phyloP scores from a whole-genome alignment of 2,797 vertebrate species.

The Alectoris magna region DNA sequence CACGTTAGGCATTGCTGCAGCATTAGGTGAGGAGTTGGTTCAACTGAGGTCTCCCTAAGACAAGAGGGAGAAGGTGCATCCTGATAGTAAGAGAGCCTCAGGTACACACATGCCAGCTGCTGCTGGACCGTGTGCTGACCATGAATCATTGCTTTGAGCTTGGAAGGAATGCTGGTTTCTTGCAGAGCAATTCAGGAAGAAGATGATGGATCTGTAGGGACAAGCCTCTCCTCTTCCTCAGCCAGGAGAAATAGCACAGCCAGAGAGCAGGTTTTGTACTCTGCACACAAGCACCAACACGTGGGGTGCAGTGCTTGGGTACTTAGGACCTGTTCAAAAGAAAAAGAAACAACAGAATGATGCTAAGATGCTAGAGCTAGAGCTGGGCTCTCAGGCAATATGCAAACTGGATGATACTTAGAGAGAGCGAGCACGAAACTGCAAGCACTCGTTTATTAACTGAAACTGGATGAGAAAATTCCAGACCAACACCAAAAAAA shows the following conservation, averaged over 20 bases:
- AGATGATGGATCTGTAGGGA: not conserved
- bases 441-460: not conserved
- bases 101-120: not conserved
- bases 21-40: accelerated
- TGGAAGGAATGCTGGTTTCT: not conserved
- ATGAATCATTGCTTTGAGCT: not conserved
- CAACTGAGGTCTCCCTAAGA: not conserved
- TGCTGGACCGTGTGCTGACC: not conserved
- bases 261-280: not conserved
- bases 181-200: not conserved
- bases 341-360: not conserved
- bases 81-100: not conserved
- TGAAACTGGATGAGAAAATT: not conserved
- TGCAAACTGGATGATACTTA: accelerated
- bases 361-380: not conserved
- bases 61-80: not conserved
- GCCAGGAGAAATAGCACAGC: not conserved
- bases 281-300: not conserved
- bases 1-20: not conserved
- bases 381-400: not conserved
- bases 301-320: not conserved
- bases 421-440: accelerated
- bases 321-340: not conserved
- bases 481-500: not conserved
- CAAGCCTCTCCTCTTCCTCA: not conserved